Evolutionary conservation across 30 jellyfish, hydroid and myxozoan species (phyloP).

Genomic region (Turritopsis rubra): DNA sequence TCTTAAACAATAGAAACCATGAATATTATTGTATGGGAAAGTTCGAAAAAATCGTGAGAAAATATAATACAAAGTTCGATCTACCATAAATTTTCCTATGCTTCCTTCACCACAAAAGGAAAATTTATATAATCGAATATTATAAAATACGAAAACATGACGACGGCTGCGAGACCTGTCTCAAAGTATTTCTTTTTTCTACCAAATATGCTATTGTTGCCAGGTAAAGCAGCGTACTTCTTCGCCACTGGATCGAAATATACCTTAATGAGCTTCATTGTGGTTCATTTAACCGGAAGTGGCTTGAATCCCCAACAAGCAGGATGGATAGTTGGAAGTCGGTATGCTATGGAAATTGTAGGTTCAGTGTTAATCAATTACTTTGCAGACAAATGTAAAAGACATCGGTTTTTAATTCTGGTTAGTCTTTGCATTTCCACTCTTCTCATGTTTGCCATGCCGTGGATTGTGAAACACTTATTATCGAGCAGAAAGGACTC

Average conservation of each 20-base stretch:
- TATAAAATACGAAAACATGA: not conserved
- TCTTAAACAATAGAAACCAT: not conserved
- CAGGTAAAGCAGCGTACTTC: not conserved
- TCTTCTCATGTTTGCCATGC: not conserved
- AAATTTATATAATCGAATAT: too few relatives aligned
- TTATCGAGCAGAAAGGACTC: not conserved
- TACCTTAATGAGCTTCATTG: slow-evolving; percentile 2
- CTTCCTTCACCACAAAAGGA: not conserved
- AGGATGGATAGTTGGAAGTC: slow-evolving; percentile 3
- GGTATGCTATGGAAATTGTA: not conserved
- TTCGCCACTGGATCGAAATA: slow-evolving; percentile 3
- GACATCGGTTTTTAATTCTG: not conserved
- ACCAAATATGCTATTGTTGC: not conserved
- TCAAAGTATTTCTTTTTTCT: not conserved
- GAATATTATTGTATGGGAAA: not conserved
- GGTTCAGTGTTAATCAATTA: not conserved
- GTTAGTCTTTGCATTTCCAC: not conserved
- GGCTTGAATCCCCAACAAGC: slow-evolving; percentile 6
- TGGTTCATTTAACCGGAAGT: not conserved
- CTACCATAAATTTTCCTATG: not conserved
- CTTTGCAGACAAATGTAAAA: not conserved
- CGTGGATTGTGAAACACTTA: not conserved
- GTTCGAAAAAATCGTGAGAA: not conserved
- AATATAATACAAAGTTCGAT: not conserved
- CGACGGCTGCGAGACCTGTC: not conserved